These are phyloP conservation scores for Hemaris fuciformis DNA, from an alignment of 2,888 invertebrate species.

Conservation along the genomic window DNA sequence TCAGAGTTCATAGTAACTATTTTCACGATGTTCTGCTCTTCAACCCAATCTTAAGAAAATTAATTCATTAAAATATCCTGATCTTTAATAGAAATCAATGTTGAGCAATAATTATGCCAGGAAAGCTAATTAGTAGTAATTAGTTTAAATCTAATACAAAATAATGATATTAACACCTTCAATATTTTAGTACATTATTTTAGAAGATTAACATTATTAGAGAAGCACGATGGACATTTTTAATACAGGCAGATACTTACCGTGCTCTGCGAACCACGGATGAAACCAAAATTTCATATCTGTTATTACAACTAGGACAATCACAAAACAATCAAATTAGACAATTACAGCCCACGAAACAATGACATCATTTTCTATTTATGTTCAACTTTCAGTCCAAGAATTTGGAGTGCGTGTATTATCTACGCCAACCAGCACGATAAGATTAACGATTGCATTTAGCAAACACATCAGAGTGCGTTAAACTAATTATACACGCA, in stretches of 20 bases:
- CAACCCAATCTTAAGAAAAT: too few species aligned
- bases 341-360: not conserved
- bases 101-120: too few species aligned
- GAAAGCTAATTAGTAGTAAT: too few species aligned
- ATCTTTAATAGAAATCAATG: too few species aligned
- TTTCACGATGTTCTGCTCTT: too few species aligned
- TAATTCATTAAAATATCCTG: too few species aligned
- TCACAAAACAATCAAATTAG: not conserved
- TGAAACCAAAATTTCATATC: not conserved
- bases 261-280: not conserved
- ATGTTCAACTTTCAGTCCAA: slow-evolving; percentile 34
- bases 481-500: slow-evolving; percentile 15
- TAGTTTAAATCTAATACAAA: too few species aligned
- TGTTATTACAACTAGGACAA: not conserved
- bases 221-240: not conserved
- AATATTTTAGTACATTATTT: too few species aligned
- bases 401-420: slow-evolving; percentile 31
- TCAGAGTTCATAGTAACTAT: too few species aligned
- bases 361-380: slow-evolving; percentile 20
- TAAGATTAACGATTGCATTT: slow-evolving; percentile 7
- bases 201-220: too few species aligned
- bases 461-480: not conserved
- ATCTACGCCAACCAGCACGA: slow-evolving; percentile 7
- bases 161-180: too few species aligned
- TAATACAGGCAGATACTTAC: not conserved